These are phyloP conservation scores for Linyphia triangularis DNA, from an alignment of 2,888 invertebrate genomes.

Conservation along the genomic window DNA sequence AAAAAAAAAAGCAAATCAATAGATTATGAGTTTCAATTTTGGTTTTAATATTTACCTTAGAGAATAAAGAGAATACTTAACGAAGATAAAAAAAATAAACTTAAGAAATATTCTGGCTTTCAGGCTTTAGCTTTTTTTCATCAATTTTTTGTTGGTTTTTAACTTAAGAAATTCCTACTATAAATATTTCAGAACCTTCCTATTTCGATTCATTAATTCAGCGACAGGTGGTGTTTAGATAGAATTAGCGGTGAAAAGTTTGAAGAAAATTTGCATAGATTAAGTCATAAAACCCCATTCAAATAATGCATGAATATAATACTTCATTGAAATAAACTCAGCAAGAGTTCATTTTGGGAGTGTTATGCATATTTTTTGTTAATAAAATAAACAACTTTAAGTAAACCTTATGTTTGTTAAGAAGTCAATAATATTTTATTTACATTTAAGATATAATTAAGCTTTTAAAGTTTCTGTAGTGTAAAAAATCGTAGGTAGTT, in stretches of 20 bases:
- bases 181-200: not conserved
- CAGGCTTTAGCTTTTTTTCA: slow-evolving; percentile 55
- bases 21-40: slow-evolving; percentile 54
- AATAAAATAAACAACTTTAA: no score
- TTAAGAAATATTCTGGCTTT: slow-evolving; percentile 28
- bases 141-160: slow-evolving; percentile 15
- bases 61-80: not conserved
- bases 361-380: no score
- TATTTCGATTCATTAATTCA: slow-evolving; percentile 60
- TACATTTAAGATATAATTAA: no score
- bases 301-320: not conserved
- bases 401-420: no score
- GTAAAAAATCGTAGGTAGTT: no score
- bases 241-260: not conserved
- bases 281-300: not conserved
- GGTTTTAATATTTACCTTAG: slow-evolving; percentile 54
- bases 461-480: no score
- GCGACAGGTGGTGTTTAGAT: slow-evolving; percentile 50
- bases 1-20: slow-evolving; percentile 37
- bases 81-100: slow-evolving; percentile 37
- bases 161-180: not conserved
- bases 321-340: no score
- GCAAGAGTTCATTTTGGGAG: no score
- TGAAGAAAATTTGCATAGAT: not conserved
- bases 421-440: no score